Percentiles rank a stretch among this genome's conserved stretches.
phyloP scores from a whole-genome alignment of 2,888 invertebrate species.

The Aphelenchoides bicaudatus region DNA sequence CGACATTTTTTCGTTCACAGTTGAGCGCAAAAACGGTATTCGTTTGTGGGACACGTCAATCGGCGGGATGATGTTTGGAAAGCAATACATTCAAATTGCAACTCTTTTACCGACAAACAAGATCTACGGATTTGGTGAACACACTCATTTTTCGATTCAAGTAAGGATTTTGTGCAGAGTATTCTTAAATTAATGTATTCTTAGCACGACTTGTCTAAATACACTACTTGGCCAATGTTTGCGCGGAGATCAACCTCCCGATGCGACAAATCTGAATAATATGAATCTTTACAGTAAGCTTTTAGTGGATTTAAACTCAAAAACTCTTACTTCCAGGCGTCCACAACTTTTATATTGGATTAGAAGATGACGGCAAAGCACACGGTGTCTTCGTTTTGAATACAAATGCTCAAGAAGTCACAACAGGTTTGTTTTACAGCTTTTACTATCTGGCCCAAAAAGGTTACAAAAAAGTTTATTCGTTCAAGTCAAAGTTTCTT shows the following conservation, averaged over 20 bases:
- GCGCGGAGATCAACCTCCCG: constrained; percentile 46
- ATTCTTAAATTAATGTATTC: constrained; percentile 11
- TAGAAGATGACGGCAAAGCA: constrained; percentile 51
- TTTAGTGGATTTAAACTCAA: constrained; percentile 22
- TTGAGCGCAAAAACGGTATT: constrained; percentile 35
- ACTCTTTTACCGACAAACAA: constrained; percentile 28
- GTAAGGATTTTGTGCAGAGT: neutral
- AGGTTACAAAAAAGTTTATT: too few species aligned
- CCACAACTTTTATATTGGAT: constrained; percentile 52
- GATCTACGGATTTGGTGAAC: constrained; percentile 36
- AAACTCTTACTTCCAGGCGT: too few species aligned
- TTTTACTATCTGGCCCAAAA: too few species aligned
- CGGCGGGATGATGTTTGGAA: constrained; percentile 33
- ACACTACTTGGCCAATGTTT: constrained; percentile 52
- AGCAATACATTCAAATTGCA: constrained; percentile 37
- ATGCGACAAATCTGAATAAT: constrained; percentile 34
- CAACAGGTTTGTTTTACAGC: too few species aligned
- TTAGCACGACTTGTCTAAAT: constrained; percentile 46
- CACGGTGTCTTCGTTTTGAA: constrained; percentile 55
- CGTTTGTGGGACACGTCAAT: constrained; percentile 51
- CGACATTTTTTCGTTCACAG: constrained; percentile 41
- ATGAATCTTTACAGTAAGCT: constrained; percentile 51
- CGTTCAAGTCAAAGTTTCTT: too few species aligned
- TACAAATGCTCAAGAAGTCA: constrained; percentile 53
- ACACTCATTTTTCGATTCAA: constrained; percentile 26